Evolutionary conservation across 2,113 vertebrate species (phyloP), one percentile per base, ranked within the genome.

Genomic region (Muntiacus reevesi): DNA sequence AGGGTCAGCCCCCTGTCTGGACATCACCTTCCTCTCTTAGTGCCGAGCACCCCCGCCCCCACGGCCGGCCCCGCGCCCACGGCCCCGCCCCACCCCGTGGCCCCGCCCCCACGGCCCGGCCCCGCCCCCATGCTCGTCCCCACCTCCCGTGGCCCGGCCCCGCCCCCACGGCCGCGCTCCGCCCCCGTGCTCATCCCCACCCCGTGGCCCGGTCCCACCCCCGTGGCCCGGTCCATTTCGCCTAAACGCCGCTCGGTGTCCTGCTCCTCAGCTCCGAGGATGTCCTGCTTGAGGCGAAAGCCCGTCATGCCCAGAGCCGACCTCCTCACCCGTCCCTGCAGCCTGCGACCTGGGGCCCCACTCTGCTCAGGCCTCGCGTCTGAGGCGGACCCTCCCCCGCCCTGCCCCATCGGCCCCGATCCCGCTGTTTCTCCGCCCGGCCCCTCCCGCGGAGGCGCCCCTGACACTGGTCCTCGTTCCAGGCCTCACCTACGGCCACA

Each of bases 41-140:
- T 2, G 25, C 43, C 4, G 27, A 30, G 62, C 62, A n/a, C 1
- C 4, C 7, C 7, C 7, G 2, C 10, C 11, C 10, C 5, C 0
- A 10, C 0, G 11, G 11, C 74, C 5, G 1, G 12, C 40, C 25
- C 57, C 57, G 2, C 11, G 12, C 59, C 57, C 10, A 4, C 6
- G 13, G 13, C 74, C 43, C 4, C n/a, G 6, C n/a, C 4, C 16
- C 64, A 40, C 27, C 59, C 57, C 10, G 11, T 13, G 13, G 13
- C 74, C 43, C 4, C n/a, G 6, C n/a, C 4, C 16, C 64, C 15
- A 9, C 0, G 5, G 28, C 62, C 7, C 6, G 0, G 33, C 6
- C 52, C 52, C 16, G 6, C 6, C 52, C 52, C 52, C 1, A 17
- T 6, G 52, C 0, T 1, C 52, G 3, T n/a, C 64, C 33, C 5